Percentiles rank a stretch among this genome's conserved stretches.
These are phyloP conservation scores for Actias luna DNA, from an alignment of 2,888 invertebrate species.

Conservation along the genomic window DNA sequence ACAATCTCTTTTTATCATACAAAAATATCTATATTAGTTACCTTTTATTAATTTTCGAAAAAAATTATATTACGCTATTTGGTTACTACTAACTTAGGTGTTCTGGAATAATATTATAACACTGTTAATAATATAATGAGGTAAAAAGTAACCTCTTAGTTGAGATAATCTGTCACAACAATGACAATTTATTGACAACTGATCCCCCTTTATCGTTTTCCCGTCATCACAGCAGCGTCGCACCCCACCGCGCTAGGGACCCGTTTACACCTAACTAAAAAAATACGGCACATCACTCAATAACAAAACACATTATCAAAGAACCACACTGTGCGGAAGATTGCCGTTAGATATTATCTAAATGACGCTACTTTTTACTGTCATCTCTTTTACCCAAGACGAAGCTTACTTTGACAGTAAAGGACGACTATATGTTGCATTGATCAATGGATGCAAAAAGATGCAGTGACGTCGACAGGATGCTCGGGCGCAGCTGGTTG, in stretches of 20 bases:
- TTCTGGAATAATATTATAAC: slow-evolving; percentile 37
- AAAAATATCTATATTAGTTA: no score
- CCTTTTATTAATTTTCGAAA: no score
- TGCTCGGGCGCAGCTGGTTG: slow-evolving; percentile 79
- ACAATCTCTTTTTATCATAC: no score
- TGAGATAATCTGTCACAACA: slow-evolving; percentile 59
- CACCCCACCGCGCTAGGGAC: slow-evolving; percentile 29
- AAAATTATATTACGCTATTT: background rate
- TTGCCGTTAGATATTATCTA: slow-evolving; percentile 71
- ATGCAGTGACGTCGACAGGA: slow-evolving; percentile 76
- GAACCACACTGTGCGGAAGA: slow-evolving; percentile 67
- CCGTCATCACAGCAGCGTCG: background rate
- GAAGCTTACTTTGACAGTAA: slow-evolving; percentile 34
- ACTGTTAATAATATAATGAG: slow-evolving; percentile 42
- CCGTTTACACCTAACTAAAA: slow-evolving; percentile 55
- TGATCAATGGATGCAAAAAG: slow-evolving; percentile 71
- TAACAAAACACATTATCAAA: slow-evolving; percentile 63
- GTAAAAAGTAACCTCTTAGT: slow-evolving; percentile 35
- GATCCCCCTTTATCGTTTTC: slow-evolving; percentile 44
- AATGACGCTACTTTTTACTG: slow-evolving; percentile 42
- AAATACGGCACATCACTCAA: slow-evolving; percentile 45
- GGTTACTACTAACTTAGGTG: background rate
- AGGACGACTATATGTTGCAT: slow-evolving; percentile 53
- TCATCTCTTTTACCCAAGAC: slow-evolving; percentile 50
- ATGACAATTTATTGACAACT: slow-evolving; percentile 63